These are phyloP conservation scores for Xyrauchen texanus DNA, from an alignment of 2,113 vertebrate species.

Conservation along the genomic window DNA sequence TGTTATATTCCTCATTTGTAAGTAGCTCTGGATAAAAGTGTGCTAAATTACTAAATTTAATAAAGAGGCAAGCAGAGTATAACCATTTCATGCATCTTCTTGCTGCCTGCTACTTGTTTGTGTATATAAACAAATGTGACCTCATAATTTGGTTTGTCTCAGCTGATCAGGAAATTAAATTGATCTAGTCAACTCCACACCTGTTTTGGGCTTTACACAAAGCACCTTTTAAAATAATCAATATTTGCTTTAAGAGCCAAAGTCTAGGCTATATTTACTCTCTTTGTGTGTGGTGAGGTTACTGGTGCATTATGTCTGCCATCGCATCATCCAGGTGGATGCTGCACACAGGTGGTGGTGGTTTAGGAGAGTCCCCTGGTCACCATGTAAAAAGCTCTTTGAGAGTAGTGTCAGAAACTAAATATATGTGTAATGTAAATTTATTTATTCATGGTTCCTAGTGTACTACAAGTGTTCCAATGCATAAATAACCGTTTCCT, in stretches of 20 bases:
- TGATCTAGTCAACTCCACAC: neutral
- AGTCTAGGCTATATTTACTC: too few relatives aligned
- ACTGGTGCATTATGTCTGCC: too few relatives aligned
- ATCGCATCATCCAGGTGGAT: too few relatives aligned
- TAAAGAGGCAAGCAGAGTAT: neutral
- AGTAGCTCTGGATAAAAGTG: too few relatives aligned
- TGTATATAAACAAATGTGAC: constrained; percentile 11
- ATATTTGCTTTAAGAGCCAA: constrained; percentile 40
- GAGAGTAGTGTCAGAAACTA: too few relatives aligned
- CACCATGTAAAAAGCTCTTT: too few relatives aligned
- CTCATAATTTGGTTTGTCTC: neutral
- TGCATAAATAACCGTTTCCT: constrained; percentile 35
- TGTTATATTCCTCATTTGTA: too few relatives aligned
- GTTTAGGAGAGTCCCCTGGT: too few relatives aligned
- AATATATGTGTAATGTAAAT: neutral
- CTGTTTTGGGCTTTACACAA: neutral
- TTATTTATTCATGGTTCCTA: neutral
- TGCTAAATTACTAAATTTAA: too few relatives aligned
- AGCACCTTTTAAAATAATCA: constrained; percentile 20
- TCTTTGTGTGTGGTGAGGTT: too few relatives aligned
- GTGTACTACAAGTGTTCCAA: neutral
- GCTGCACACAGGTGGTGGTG: too few relatives aligned
- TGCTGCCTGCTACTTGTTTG: neutral
- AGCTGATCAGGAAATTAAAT: neutral
- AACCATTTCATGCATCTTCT: neutral